Percentiles rank a stretch among this genome's conserved stretches.
These are phyloP conservation scores for Myotis planiceps DNA, from an alignment of 2,797 vertebrate genomes.

Conservation along the genomic window DNA sequence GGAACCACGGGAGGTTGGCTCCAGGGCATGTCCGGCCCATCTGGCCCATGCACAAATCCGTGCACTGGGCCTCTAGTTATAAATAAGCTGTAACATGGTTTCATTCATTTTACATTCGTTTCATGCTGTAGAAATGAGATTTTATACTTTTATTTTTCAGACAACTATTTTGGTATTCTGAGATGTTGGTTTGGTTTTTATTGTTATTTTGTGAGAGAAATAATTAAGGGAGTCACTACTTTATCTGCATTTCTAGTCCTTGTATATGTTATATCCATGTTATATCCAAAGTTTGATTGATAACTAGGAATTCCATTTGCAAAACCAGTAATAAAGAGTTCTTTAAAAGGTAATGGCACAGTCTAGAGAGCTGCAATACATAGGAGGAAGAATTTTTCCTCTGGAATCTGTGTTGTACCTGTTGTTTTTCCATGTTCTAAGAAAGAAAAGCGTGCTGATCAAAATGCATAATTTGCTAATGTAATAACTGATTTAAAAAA, in stretches of 20 bases:
- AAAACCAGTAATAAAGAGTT: background rate
- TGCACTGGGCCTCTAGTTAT: background rate
- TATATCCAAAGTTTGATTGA: conserved; percentile 35
- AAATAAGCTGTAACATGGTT: background rate
- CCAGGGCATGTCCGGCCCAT: too few species aligned
- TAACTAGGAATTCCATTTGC: background rate
- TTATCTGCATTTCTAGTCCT: conserved; percentile 30
- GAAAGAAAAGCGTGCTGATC: background rate
- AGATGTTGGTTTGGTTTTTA: background rate
- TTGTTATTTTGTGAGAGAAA: conserved; percentile 4
- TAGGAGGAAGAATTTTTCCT: conserved; percentile 25
- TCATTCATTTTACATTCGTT: background rate
- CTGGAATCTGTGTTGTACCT: background rate
- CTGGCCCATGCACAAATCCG: too few species aligned
- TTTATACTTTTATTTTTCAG: conserved; percentile 37
- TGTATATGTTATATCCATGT: background rate
- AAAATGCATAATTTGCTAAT: background rate
- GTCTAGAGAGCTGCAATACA: background rate
- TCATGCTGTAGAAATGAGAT: background rate
- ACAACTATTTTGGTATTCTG: conserved; percentile 2
- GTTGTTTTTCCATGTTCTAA: background rate
- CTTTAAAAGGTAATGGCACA: conserved; percentile 6
- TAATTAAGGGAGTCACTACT: background rate
- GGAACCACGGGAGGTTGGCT: too few species aligned
- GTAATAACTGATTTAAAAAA: conserved; percentile 20